Evolutionary conservation across 64 coral and sea anemone species (phyloP), one percentile per base, ranked within the genome.

Genomic region (Montipora cactus): DNA sequence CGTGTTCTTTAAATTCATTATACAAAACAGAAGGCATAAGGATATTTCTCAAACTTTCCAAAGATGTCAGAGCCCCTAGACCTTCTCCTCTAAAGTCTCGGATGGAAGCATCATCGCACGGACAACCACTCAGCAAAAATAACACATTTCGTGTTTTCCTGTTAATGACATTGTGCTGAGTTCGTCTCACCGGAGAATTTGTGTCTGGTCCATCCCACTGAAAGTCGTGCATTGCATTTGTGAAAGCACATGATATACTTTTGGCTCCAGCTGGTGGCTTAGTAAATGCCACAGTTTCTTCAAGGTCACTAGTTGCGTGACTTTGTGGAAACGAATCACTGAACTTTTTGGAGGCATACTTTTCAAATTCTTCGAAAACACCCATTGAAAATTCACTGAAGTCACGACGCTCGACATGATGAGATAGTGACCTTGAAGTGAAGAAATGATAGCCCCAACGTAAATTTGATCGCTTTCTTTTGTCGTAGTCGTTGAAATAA

Each of bases 401-500:
- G 12, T 96, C 87, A 51, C 91, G 95, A 70, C 98, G 89, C 58
- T 99, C 92, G 75, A 92, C 91, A 1, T 90, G 49, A 90, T 96
- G 95, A 20, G 79, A 95, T 6, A 99, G 78, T 46, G 89, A 74
- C 74, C 67, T 80, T 10, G 98, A 99, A 47, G 89, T 94, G 78
- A 94, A 99, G 62, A 99, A 96, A 25, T 99, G 96, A 70, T 85
- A 99, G 51, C 98, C 98, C 98, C 98, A 99, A 59, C 87, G 84
- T 16, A 99, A 67, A 87, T 44, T 79, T 16, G 84, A 90, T 47
- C 47, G 69, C 28, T 74, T 79, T 45, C 61, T 48, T 25, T 55
- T 75, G 0, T 79, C 62, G 4, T 83, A 62, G 20, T 95, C 78
- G 66, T 74, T 81, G 59, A 99, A 95, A 55, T 99, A 96, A 16